Evolutionary conservation across 1,140 invertebrate species (phyloP).

Genomic region (Tetranychus cinnabarinus): DNA sequence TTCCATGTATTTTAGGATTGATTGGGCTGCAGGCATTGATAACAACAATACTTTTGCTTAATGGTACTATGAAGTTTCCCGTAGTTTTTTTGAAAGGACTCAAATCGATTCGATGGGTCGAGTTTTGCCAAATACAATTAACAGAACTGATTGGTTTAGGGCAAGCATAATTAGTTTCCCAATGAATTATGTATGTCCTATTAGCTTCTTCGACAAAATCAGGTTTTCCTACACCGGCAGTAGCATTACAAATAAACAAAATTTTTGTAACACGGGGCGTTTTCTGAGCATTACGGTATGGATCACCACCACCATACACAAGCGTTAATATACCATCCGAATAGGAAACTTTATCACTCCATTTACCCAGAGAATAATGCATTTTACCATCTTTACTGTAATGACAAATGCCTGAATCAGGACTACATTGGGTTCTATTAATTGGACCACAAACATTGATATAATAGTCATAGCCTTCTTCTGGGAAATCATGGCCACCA

Average conservation of each 20-base stretch:
- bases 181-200: constrained; percentile 18
- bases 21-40: neutral
- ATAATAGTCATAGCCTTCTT: constrained; percentile 16
- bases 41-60: neutral
- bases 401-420: constrained; percentile 18
- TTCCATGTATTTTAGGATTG: neutral
- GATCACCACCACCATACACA: constrained; percentile 18
- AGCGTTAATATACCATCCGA: constrained; percentile 21
- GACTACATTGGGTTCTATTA: constrained; percentile 12
- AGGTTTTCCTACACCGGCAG: constrained; percentile 16
- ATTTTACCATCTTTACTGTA: neutral
- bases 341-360: constrained; percentile 14
- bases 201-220: constrained; percentile 16
- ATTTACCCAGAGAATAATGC: constrained; percentile 12
- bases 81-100: constrained; percentile 15
- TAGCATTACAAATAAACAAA: constrained; percentile 19
- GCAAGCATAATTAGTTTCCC: constrained; percentile 21
- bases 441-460: constrained; percentile 21
- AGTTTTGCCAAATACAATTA: constrained; percentile 17
- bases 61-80: constrained; percentile 14
- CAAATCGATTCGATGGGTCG: constrained; percentile 17
- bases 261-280: constrained; percentile 17
- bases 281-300: constrained; percentile 14
- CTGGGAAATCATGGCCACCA: constrained; percentile 5
- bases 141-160: constrained; percentile 13